Conservation (phyloP, 1,140 invertebrate genomes). For the Drosophila arawakana region DNA sequence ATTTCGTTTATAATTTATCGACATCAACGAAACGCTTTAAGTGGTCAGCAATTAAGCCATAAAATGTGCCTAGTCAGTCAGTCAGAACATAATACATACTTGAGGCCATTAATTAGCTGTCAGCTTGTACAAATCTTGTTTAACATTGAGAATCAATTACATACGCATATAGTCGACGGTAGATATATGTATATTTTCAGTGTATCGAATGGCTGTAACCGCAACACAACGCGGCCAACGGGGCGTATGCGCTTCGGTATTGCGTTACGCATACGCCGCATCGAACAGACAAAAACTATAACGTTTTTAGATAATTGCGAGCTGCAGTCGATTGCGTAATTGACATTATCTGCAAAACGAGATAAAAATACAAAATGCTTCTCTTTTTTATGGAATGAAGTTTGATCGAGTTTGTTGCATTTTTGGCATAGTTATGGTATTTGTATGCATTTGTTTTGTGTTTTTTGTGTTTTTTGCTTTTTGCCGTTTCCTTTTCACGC, state of each 20-base stretch:
- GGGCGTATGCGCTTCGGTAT: conserved; percentile 41
- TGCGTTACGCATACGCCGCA: conserved; percentile 37
- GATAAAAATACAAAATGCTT: conserved; percentile 24
- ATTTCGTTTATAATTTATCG: conserved; percentile 28
- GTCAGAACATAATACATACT: conserved; percentile 14
- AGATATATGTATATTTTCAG: not conserved
- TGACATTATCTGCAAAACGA: conserved; percentile 22
- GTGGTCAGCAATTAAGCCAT: conserved; percentile 6
- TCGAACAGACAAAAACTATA: conserved; percentile 8
- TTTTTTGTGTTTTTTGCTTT: conserved; percentile 11
- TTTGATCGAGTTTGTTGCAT: conserved; percentile 7
- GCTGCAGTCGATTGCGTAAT: conserved; percentile 31
- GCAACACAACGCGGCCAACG: conserved; percentile 20
- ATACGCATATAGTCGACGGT: not conserved
- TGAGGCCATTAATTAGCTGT: conserved; percentile 34
- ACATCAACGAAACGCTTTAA: conserved; percentile 8
- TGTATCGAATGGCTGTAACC: not conserved
- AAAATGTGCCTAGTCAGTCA: conserved; percentile 16
- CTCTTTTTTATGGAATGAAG: not conserved
- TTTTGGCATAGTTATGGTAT: conserved; percentile 41
- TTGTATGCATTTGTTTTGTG: conserved; percentile 13
- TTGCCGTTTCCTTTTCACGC: conserved; percentile 32
- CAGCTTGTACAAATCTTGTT: conserved; percentile 21
- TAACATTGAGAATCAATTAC: conserved; percentile 34
- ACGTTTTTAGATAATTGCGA: conserved; percentile 22